Base-by-base conservation (phyloP, 2,888 invertebrate genomes). In the Caenorhabditis macrosperma region DNA sequence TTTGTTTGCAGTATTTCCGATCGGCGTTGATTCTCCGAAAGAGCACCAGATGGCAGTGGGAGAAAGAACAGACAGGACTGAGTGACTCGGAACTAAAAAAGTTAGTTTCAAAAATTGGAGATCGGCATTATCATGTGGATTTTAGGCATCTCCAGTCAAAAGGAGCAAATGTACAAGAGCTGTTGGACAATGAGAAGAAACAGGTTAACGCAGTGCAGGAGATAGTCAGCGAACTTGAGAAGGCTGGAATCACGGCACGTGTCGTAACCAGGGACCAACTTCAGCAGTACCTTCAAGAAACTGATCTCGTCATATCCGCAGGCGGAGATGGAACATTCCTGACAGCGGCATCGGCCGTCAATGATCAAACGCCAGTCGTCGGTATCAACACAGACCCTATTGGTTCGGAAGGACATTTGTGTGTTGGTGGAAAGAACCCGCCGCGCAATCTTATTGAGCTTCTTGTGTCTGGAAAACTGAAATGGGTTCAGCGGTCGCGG, bases 401-500 rank as follows among this genome's bases (percentile, higher is more conserved):
- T 17, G 89, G 89, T 78, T 89, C 89, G 2, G 89, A 89, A 64
- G 89, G 89, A 5, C 88, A 90, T 74, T 61, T 89, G 35, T 89
- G 89, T 60, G 79, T 88, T 12, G 88, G 87, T 9, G 88, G 89
- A 9, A 89, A 89, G 69, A 80, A 83, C 35, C 83, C 82, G 1
- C 88, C 87, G 22, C 63, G 78, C 5, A 82, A 88, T 76, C 84
- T 90, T 28, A 85, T 90, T 30, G 74, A 83, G 20, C 94, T 94
- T 80, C 92, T 98, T 26, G 93, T 94, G 86, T 92, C 87, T 28
- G 92, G 92, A 38, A 89, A 92, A 60, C 92, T 93, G 85, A 93
- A 92, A 95, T 83, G 93, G 94, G 86, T 95, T 94, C 94, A 95
- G 91, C 93, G 98, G 4, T 94, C 94, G 26, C 93, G 99, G 90